These are phyloP conservation scores for Drosophila mettleri DNA, from an alignment of 2,888 invertebrate species.

Conservation along the genomic window DNA sequence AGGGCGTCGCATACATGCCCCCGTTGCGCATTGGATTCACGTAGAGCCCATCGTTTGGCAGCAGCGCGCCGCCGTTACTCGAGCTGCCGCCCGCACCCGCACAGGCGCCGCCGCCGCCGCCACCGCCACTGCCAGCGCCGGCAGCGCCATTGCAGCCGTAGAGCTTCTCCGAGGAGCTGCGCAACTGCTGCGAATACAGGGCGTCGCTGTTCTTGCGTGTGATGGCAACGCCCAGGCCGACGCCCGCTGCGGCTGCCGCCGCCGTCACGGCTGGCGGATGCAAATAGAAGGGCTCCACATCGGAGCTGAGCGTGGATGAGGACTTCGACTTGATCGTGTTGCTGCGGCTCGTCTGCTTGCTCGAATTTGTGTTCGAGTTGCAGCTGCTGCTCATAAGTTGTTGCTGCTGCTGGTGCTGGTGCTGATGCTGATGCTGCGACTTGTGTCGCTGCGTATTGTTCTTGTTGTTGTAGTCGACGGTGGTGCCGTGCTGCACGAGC, in stretches of 20 bases:
- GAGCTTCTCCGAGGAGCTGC: conserved; percentile 83
- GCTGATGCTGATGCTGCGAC: conserved; percentile 45
- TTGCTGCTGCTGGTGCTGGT: conserved; percentile 59
- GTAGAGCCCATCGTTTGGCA: conserved; percentile 90
- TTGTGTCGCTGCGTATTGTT: conserved; percentile 78
- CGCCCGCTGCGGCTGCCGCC: conserved; percentile 39
- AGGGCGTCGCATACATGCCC: conserved; percentile 86
- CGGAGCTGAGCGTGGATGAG: conserved; percentile 85
- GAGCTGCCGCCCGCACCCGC: conserved; percentile 17
- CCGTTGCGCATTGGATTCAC: conserved; percentile 91
- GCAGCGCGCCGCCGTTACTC: conserved; percentile 28
- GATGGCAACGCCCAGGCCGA: conserved; percentile 49
- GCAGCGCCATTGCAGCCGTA: conserved; percentile 69
- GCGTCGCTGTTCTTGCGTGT: conserved; percentile 83
- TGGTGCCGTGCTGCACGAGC: conserved; percentile 92
- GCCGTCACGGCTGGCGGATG: conserved; percentile 88
- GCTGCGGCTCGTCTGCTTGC: conserved; percentile 83
- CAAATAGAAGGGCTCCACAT: conserved; percentile 90
- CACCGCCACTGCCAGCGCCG: conserved; percentile 11
- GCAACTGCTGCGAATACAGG: conserved; percentile 79
- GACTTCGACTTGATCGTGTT: conserved; percentile 85
- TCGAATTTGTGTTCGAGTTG: conserved; percentile 81
- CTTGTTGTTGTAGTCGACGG: conserved; percentile 86
- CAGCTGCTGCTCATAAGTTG: conserved; percentile 72
- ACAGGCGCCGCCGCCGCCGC: too few relatives aligned